Base-by-base conservation (phyloP, 2,888 invertebrate genomes). In the Herminia tarsipennalis region DNA sequence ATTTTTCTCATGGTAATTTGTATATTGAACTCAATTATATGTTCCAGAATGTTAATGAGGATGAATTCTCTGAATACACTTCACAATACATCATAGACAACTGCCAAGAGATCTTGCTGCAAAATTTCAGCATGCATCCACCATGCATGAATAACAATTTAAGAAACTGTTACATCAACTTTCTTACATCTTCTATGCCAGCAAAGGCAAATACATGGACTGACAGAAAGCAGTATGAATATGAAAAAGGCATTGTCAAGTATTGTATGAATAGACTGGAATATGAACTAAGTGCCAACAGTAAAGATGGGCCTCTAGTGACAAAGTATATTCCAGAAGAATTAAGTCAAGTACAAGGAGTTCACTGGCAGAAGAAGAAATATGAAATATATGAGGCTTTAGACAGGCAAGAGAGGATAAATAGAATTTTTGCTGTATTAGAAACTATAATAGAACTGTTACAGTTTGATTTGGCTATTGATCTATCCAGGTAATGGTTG, bases 401-500 rank as follows among this genome's bases (percentile, higher is more conserved):
- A 5, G 62, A 74, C 0, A 79, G 86, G 41, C 59, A 57, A 4
- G 85, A 88, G 3, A 88, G 93, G 35, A 83, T 94, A 46, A 81
- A 92, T 6, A 82, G 94, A 17, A 52, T 93, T 0, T 90, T 92
- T 76, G 76, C 86, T 20, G 88, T 90, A 2, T 62, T 93, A 12
- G 85, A 92, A 45, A 83, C 90, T 57, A 49, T 93, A 1, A 78
- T 92, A 40, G 90, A 93, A 70, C 70, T 93, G 21, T 65, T 93
- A 38, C 93, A 93, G 69, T 84, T 81, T 72, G 93, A 94, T 77
- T 82, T 93, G 38, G 85, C 88, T 2, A 88, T 93, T 68, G 93
- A 93, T 93, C 83, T 92, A 61, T 75, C 87, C 43, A 91, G 92
- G 84, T 92, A 83, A 53, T n/a, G 9, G 1, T 24, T 5, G 4